Percentiles rank a stretch among this genome's conserved stretches.
Evolutionary conservation across 2,888 invertebrate species (phyloP).

Genomic region (Polylopha cassiicola): DNA sequence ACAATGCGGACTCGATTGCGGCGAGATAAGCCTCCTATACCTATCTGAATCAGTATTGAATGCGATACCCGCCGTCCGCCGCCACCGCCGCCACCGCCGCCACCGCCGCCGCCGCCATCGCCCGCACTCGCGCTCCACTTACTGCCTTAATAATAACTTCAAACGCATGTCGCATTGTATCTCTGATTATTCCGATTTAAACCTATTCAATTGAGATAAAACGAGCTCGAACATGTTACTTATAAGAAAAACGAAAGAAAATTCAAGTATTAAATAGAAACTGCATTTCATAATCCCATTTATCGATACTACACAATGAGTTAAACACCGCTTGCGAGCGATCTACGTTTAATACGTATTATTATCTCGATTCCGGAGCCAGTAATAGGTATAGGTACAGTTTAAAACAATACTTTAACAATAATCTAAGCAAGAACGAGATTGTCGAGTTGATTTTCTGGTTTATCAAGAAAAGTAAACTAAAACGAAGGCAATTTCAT

Average conservation of each 20-base stretch:
- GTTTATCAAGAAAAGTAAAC: conserved; percentile 58
- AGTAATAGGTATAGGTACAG: conserved; percentile 24
- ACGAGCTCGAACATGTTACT: conserved; percentile 50
- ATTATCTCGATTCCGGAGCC: no score
- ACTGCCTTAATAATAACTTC: conserved; percentile 70
- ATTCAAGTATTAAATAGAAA: conserved; percentile 29
- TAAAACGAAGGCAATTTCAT: conserved; percentile 53
- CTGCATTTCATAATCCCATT: conserved; percentile 24
- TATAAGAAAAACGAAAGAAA: conserved; percentile 40
- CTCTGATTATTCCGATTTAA: conserved; percentile 70
- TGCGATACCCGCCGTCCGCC: conserved; percentile 46
- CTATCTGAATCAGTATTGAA: conserved; percentile 63
- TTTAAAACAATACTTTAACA: conserved; percentile 45
- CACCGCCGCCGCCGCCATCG: conserved; percentile 27
- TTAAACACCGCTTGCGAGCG: conserved; percentile 11
- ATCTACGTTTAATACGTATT: conserved; percentile 2
- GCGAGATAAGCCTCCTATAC: conserved; percentile 67
- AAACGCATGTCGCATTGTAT: conserved; percentile 71
- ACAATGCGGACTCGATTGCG: conserved; percentile 75
- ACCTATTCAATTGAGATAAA: conserved; percentile 65
- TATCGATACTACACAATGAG: conserved; percentile 16
- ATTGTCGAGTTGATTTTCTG: conserved; percentile 54
- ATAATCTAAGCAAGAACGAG: conserved; percentile 58
- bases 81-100: conserved; percentile 29
- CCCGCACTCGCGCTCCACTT: conserved; percentile 46